These are phyloP conservation scores for Strongylocentrotus purpuratus DNA, from an alignment of 35 echinoderm and acorn worm genomes.

Conservation along the genomic window DNA sequence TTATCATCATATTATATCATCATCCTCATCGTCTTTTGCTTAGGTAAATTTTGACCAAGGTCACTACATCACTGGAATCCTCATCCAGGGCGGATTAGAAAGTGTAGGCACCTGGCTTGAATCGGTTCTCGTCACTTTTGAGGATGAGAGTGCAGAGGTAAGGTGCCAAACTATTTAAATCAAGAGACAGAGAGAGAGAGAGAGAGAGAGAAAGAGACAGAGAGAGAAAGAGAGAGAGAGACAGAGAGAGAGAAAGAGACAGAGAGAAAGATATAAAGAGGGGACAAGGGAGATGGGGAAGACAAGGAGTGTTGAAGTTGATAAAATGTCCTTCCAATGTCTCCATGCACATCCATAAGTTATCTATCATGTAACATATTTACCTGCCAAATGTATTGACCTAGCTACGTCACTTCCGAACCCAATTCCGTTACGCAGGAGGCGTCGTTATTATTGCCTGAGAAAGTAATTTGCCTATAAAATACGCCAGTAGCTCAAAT, in stretches of 20 bases:
- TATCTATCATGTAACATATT: no score
- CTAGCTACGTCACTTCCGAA: no score
- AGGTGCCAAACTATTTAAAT: no score
- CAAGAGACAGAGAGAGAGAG: no score
- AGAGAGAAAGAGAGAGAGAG: background rate
- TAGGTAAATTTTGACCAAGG: background rate
- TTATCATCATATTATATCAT: no score
- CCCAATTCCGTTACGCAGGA: no score
- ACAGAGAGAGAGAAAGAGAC: no score
- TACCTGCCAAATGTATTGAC: no score
- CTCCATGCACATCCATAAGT: no score
- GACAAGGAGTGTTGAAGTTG: background rate
- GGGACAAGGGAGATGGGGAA: background rate
- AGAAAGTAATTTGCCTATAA: background rate
- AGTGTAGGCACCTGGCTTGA: background rate
- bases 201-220: no score
- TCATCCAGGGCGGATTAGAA: background rate
- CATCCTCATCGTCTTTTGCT: background rate
- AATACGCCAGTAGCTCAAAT: background rate
- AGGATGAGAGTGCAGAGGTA: constrained; percentile 13
- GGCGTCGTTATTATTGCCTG: background rate
- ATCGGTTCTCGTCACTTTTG: background rate
- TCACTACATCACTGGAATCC: background rate
- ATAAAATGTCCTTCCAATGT: background rate
- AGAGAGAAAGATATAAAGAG: no score